Evolutionary conservation across 2,113 vertebrate genomes (phyloP), one percentile per base, ranked within the genome.

Genomic region (Chauna torquata): DNA sequence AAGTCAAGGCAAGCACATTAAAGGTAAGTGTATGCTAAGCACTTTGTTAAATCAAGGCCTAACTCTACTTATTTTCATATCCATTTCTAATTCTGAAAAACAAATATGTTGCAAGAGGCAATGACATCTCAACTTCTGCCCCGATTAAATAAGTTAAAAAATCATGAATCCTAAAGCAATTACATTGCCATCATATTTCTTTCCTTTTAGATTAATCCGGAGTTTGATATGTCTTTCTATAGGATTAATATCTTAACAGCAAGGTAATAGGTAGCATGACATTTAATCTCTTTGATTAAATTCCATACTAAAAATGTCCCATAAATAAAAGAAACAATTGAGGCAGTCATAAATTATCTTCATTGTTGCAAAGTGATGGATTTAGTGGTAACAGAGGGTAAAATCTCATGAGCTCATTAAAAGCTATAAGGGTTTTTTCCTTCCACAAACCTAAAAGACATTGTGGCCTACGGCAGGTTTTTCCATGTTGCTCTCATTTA

Each of bases 231-330:
- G 94, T 76, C 93, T 96, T 92, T 87, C 86, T 88, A 83, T 90
- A 93, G 86, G 92, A 96, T 96, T 98, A 98, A 98, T 97, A 97
- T 96, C 92, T 94, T 90, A 80, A 96, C 94, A 94, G 92, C 68
- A 89, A 97, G 70, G 81, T 96, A 93, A 95, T 96, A 95, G 97
- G 94, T 82, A 89, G 61, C 44, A 87, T 96, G 94, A 90, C 95
- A 96, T 96, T 98, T 96, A 96, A 97, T 96, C 91, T 97, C 91
- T 97, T 96, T 97, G 96, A 97, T 98, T 97, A 98, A 97, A 98
- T 94, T 97, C 86, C 91, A 91, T 96, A 97, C 95, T 96, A 97
- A 98, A 96, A 96, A 92, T 93, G 92, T 96, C 97, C 88, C 95
- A 89, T 95, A 96, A 97, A 97, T 97, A 96, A 96, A 95, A 95